These are phyloP conservation scores for Eupithecia tripunctaria DNA, from an alignment of 2,888 invertebrate genomes.

Conservation along the genomic window DNA sequence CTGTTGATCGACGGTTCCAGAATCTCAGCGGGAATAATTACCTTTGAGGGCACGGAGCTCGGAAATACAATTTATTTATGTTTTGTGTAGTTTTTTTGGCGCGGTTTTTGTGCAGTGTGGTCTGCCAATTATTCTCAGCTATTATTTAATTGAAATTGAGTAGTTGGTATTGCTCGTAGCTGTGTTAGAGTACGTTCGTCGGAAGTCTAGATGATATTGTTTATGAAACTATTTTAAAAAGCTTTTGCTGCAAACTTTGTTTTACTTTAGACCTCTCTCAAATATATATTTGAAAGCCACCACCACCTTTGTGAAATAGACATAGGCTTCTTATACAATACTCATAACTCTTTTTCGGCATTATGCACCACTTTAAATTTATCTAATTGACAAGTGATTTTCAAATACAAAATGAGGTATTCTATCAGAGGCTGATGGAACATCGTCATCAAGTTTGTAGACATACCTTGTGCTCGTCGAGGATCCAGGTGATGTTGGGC, in stretches of 20 bases:
- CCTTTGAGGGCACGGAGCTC: constrained; percentile 33
- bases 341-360: too few species aligned
- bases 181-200: constrained; percentile 6
- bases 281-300: too few species aligned
- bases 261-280: too few species aligned
- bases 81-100: constrained; percentile 16
- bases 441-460: background rate
- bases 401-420: too few species aligned
- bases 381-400: too few species aligned
- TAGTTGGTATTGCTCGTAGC: background rate
- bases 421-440: background rate
- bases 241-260: background rate
- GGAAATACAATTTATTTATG: constrained; percentile 19
- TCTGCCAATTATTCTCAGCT: background rate
- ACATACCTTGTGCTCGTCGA: constrained; percentile 81
- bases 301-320: too few species aligned
- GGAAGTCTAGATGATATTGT: background rate
- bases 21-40: constrained; percentile 27
- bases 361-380: too few species aligned
- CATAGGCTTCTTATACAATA: too few species aligned
- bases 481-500: constrained; percentile 86
- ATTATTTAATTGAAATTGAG: background rate
- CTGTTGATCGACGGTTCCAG: constrained; percentile 43
- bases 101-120: background rate
- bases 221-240: background rate